These are phyloP conservation scores for Corythaeola cristata DNA, from an alignment of 2,113 vertebrate species.

Conservation along the genomic window DNA sequence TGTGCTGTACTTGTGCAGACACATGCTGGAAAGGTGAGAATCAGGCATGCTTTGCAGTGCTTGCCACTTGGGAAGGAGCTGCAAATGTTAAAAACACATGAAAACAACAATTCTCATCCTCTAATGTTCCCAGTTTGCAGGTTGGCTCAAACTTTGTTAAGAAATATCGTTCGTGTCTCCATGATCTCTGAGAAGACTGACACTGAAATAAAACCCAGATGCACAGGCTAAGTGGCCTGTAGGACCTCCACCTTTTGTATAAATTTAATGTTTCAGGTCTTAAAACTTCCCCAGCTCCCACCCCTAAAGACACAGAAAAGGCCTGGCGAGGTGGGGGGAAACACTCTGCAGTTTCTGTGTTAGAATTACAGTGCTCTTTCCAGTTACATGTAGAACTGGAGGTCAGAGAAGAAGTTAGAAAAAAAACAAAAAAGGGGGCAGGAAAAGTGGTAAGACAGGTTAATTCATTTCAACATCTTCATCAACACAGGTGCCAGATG, in stretches of 20 bases:
- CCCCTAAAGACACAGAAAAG: background rate
- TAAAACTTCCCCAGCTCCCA: background rate
- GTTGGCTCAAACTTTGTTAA: background rate
- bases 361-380: background rate
- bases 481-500: slow-evolving; percentile 67
- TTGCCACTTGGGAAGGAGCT: background rate
- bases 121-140: background rate
- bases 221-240: background rate
- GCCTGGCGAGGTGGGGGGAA: background rate
- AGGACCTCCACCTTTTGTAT: background rate
- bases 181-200: background rate
- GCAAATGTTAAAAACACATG: background rate
- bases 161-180: background rate
- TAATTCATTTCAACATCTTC: slow-evolving; percentile 73
- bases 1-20: background rate
- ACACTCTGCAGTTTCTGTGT: background rate
- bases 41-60: background rate
- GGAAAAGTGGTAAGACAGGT: background rate
- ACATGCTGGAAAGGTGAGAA: background rate
- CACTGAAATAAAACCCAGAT: slow-evolving; percentile 10
- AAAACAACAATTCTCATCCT: background rate
- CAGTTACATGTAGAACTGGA: background rate
- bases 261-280: background rate
- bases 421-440: background rate
- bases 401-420: background rate